These are phyloP conservation scores for Casuarius casuarius DNA, from an alignment of 2,113 vertebrate species.

Conservation along the genomic window DNA sequence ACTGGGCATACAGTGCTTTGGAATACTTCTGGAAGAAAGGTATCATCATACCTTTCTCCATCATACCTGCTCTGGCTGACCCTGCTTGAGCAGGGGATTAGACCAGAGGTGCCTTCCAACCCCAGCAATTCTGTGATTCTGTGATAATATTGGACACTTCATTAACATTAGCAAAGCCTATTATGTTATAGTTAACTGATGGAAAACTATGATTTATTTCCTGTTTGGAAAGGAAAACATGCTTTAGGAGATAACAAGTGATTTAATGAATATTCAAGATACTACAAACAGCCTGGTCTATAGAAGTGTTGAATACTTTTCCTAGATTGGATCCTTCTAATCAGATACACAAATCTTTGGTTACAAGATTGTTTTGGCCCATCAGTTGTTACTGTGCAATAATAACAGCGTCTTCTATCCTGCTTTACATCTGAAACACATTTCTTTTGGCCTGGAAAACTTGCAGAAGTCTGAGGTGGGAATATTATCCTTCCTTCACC, in stretches of 20 bases:
- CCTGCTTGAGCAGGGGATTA: neutral
- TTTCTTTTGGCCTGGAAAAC: neutral
- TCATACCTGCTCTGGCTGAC: neutral
- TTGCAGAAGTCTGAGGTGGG: neutral
- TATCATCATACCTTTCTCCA: no score
- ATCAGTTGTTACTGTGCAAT: neutral
- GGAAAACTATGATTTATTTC: neutral
- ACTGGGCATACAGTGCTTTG: neutral
- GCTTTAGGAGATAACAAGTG: neutral
- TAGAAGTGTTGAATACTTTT: neutral
- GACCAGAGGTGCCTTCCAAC: neutral
- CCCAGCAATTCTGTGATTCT: neutral
- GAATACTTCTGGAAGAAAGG: neutral
- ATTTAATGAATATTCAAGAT: neutral
- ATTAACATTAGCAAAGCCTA: neutral
- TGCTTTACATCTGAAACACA: neutral
- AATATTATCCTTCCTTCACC: neutral
- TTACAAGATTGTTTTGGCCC: neutral
- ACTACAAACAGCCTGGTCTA: neutral
- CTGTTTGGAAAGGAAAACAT: neutral
- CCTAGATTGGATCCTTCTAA: neutral
- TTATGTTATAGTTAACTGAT: neutral
- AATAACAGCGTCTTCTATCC: neutral
- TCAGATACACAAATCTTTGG: neutral
- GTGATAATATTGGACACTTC: neutral